These are phyloP conservation scores for Idaea biselata DNA, from an alignment of 2,888 invertebrate genomes.

Conservation along the genomic window DNA sequence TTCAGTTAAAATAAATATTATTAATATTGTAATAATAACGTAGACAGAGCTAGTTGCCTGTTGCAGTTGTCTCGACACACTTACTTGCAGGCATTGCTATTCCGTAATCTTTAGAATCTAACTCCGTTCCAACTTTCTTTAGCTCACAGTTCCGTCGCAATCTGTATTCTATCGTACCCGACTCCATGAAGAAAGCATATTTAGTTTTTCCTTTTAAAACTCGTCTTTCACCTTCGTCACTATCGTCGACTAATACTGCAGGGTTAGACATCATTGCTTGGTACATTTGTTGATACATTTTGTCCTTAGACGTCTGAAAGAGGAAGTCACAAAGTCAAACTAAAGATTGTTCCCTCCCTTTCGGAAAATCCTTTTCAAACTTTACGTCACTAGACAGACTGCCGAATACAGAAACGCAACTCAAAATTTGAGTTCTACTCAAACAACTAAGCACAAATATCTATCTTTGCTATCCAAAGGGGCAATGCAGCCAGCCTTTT, in stretches of 20 bases:
- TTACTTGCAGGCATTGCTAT: constrained; percentile 92
- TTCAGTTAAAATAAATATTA: background rate
- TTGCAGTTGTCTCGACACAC: constrained; percentile 39
- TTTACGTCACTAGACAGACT: background rate
- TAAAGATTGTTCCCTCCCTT: background rate
- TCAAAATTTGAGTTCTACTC: too few relatives aligned
- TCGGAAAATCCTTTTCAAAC: background rate
- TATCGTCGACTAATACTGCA: constrained; percentile 87
- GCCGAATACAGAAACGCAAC: too few relatives aligned
- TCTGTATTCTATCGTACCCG: constrained; percentile 94
- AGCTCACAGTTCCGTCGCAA: constrained; percentile 90
- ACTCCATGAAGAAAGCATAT: constrained; percentile 98
- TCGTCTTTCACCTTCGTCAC: constrained; percentile 91
- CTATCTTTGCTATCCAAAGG: too few relatives aligned
- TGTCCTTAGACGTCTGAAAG: constrained; percentile 86
- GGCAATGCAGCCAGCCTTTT: too few relatives aligned
- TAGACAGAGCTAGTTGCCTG: background rate
- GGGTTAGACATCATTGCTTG: constrained; percentile 91
- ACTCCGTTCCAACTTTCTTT: constrained; percentile 87
- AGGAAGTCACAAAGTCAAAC: constrained; percentile 1
- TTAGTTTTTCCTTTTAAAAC: constrained; percentile 79
- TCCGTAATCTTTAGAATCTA: constrained; percentile 92
- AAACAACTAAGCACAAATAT: too few relatives aligned
- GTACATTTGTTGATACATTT: constrained; percentile 94
- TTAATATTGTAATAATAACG: background rate